These are phyloP conservation scores for Cantharis flavilabris DNA, from an alignment of 2,888 invertebrate genomes.

Conservation along the genomic window DNA sequence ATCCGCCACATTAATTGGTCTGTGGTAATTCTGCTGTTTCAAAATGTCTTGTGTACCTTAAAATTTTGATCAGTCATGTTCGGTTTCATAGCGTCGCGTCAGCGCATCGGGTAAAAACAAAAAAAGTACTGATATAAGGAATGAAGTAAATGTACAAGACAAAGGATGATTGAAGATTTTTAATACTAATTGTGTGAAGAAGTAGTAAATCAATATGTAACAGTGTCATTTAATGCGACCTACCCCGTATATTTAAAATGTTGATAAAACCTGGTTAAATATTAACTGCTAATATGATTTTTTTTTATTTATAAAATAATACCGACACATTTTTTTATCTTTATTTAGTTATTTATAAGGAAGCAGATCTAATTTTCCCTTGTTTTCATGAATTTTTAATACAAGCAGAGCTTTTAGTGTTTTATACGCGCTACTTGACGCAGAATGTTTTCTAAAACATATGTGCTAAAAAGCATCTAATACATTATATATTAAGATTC, in stretches of 20 bases:
- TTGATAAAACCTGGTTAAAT: background rate
- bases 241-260: background rate
- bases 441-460: constrained; percentile 4
- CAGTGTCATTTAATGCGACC: background rate
- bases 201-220: background rate
- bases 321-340: background rate
- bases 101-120: too few relatives aligned
- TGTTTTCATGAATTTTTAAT: constrained; percentile 3
- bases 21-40: too few relatives aligned
- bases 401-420: constrained; percentile 1
- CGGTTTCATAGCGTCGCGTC: too few relatives aligned
- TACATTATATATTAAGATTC: background rate
- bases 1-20: too few relatives aligned
- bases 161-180: too few relatives aligned
- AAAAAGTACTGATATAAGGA: too few relatives aligned
- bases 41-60: too few relatives aligned
- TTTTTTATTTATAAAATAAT: background rate
- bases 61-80: too few relatives aligned
- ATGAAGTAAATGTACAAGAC: too few relatives aligned
- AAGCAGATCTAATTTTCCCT: background rate
- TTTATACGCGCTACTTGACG: constrained; percentile 1
- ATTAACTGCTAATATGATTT: background rate
- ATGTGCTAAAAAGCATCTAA: constrained; percentile 4
- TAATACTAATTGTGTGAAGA: too few relatives aligned
- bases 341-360: background rate